Evolutionary conservation across 2,113 vertebrate genomes (phyloP), one percentile per base, ranked within the genome.

Genomic region (Zosterops japonicus): DNA sequence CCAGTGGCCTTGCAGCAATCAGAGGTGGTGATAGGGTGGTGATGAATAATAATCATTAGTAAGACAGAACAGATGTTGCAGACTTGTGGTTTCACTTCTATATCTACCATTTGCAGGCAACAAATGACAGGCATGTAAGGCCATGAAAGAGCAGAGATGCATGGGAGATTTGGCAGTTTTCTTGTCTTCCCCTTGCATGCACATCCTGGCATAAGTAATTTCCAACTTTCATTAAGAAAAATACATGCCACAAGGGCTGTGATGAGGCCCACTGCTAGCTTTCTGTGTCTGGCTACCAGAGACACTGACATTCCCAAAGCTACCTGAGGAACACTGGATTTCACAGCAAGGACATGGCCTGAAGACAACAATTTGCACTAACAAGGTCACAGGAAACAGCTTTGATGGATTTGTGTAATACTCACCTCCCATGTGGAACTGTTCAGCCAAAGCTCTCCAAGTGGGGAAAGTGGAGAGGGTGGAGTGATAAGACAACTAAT

Each of bases 11-110:
- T 74, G 59, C 64, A 70, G 71, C 49, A 70, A 77, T 77, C 1
- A 0, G 79, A 92, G 68, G 76, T 81, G 90, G 9, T 85, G 70
- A 94, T 36, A 75, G 90, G 49, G 31, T 64, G 33, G 9, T 61
- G 64, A 81, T 67, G 49, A 90, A 69, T 55, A 86, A 81, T 86
- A 67, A 74, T 28, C 33, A 35, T 80, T 63, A 83, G 25, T 8
- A 6, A 47, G 76, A 77, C 64, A 88, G 79, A 94, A 92, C 88
- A 95, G 71, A 93, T 86, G 88, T 92, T 94, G 83, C 59, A 80
- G 75, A 35, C 59, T 83, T 90, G 75, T 77, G 68, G 55, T 55
- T 95, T 94, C 53, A 44, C 39, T 90, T 90, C 79, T 56, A 0
- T 49, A 92, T 69, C 59, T 53, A 55, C 4, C 50, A 60, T 69